These are phyloP conservation scores for Micromesistius poutassou DNA, from an alignment of 2,797 vertebrate genomes.

Conservation along the genomic window DNA sequence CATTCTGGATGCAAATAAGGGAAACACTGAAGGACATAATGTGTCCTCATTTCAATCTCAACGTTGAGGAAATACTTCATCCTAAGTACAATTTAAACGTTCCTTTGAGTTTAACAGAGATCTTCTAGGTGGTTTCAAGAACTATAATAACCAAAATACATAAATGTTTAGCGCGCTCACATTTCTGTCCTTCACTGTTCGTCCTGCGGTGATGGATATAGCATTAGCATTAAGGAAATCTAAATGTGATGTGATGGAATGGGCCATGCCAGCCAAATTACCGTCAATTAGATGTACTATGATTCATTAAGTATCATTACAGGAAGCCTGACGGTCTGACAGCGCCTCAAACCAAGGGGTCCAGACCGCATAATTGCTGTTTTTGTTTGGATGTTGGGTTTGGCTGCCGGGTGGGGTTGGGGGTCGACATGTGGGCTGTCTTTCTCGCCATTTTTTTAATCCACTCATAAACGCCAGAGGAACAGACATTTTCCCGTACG, in stretches of 20 bases:
- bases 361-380: background rate
- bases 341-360: slow-evolving; percentile 2
- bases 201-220: background rate
- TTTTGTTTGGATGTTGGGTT: background rate
- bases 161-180: background rate
- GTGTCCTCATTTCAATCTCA: background rate
- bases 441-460: slow-evolving; percentile 25
- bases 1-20: no score
- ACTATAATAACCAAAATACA: background rate
- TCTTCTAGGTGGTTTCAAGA: background rate
- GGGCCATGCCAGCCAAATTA: background rate
- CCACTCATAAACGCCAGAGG: slow-evolving; percentile 50
- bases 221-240: background rate
- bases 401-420: background rate
- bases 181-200: background rate
- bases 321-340: background rate
- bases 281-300: background rate
- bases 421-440: slow-evolving; percentile 23
- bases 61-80: background rate
- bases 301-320: slow-evolving; percentile 1
- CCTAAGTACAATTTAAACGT: background rate
- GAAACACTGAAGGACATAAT: background rate
- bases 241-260: background rate
- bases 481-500: slow-evolving; percentile 8
- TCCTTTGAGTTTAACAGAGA: background rate